Base-by-base conservation (phyloP, 1,140 invertebrate species). In the Conus ventricosus region DNA sequence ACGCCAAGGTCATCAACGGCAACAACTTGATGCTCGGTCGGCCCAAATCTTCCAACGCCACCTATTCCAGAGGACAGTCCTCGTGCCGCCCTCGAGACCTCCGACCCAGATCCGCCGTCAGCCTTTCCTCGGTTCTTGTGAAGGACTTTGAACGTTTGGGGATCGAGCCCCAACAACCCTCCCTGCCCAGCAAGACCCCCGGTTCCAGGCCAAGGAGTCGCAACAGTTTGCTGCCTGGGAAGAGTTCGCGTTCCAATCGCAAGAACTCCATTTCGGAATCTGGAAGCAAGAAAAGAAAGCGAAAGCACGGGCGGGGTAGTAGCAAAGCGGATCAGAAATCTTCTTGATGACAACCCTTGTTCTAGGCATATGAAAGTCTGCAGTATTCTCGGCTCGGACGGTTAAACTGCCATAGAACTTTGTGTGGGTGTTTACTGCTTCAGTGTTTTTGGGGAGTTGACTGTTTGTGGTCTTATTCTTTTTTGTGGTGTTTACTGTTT, bases 1-100 rank as follows among this genome's bases (percentile, higher is more conserved):
- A 88, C 76, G 92, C 92, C 13, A 93, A 93, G 89, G 54, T 92
- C 13, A 92, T 94, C 39, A 94, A 94, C 89, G 93, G 92, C 20
- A 94, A 93, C 80, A 91, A 93, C 89, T 53, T 92, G 39, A 71
- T 94, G 15, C 81, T 94, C 39, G 92, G 92, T 57, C 84, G 93
- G 23, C 93, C 94, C 39, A 93, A 92, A 60, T 93, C 93, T 20
- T 90, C 91, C 53, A 90, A 92, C 82, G 78, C 91, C 20, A 92
- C 93, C 17, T 93, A 91, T 84, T 92, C 89, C 85, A 87, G 92
- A 4, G 93, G 93, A 15, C 91, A 90, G 80, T 88, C 84, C 39
- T 92, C 92, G 8, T 23, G 83, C 3, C 91, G 91, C 88, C 88
- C 91, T 1, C 91, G 90, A 67, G 93, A 93, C 88, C 83, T 93